Evolutionary conservation across 2,888 invertebrate genomes (phyloP).

Genomic region (Hemaris fuciformis): DNA sequence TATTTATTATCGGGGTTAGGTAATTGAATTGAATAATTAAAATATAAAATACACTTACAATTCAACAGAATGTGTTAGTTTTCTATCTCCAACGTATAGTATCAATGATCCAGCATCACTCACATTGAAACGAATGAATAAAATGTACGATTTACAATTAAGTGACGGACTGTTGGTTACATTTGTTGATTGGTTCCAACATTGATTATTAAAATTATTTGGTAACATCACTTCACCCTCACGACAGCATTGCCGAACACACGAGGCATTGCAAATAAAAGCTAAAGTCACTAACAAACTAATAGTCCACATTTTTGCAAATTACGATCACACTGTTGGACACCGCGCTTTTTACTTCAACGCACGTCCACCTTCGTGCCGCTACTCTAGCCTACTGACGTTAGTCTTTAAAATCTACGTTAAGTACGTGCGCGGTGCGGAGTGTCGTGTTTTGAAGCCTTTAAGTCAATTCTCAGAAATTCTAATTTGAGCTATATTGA

Average conservation of each 20-base stretch:
- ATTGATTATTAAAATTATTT: neutral
- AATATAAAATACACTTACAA: neutral
- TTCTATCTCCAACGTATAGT: neutral
- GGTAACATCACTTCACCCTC: neutral
- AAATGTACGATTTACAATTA: neutral
- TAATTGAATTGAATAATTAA: neutral
- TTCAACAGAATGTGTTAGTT: neutral
- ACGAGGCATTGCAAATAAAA: neutral
- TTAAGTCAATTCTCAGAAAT: too few relatives aligned
- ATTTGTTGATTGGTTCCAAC: neutral
- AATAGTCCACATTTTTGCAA: neutral
- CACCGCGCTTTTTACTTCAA: too few relatives aligned
- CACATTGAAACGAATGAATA: neutral
- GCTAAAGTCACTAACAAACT: neutral
- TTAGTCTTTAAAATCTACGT: too few relatives aligned
- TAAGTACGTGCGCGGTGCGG: too few relatives aligned
- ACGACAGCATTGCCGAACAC: neutral
- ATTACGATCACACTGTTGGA: neutral
- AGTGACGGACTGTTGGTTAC: neutral
- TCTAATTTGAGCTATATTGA: too few relatives aligned
- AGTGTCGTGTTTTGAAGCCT: too few relatives aligned
- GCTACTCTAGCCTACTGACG: too few relatives aligned
- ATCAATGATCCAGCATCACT: neutral
- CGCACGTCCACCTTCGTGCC: too few relatives aligned
- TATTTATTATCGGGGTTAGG: neutral